Evolutionary conservation across 2,888 invertebrate species (phyloP).

Genomic region (Brachyopa scutellaris): DNA sequence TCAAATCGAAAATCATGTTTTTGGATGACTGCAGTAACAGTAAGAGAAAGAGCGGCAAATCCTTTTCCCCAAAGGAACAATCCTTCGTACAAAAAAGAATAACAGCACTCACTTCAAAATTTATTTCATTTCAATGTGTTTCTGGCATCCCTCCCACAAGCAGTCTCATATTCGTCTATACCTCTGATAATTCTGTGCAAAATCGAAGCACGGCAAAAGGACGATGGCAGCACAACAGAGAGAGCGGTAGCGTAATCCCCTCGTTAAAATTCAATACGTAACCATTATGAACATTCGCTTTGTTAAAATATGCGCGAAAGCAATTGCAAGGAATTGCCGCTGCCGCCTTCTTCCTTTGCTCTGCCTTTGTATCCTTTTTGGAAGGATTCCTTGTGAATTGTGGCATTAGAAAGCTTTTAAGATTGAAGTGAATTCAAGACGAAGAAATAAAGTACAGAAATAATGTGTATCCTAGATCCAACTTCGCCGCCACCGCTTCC

Average conservation of each 20-base stretch:
- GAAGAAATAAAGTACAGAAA: slow-evolving; percentile 71
- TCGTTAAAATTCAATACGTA: slow-evolving; percentile 73
- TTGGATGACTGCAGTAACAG: slow-evolving; percentile 18
- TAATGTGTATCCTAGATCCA: slow-evolving; percentile 68
- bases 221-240: no score
- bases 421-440: slow-evolving; percentile 69
- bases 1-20: slow-evolving; percentile 47
- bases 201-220: slow-evolving; percentile 50
- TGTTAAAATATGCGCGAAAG: slow-evolving; percentile 73
- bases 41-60: slow-evolving; percentile 3
- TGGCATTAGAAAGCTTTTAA: slow-evolving; percentile 71
- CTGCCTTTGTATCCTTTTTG: slow-evolving; percentile 20
- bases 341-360: slow-evolving; percentile 44
- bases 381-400: slow-evolving; percentile 27
- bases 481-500: slow-evolving; percentile 12
- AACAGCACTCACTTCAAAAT: slow-evolving; percentile 58
- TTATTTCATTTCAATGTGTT: slow-evolving; percentile 60
- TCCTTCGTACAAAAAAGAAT: slow-evolving; percentile 20
- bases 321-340: slow-evolving; percentile 68
- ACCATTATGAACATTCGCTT: slow-evolving; percentile 72
- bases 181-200: slow-evolving; percentile 44
- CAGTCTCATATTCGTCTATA: slow-evolving; percentile 8
- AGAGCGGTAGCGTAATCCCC: slow-evolving; percentile 54
- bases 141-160: not conserved
- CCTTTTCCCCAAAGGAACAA: slow-evolving; percentile 25